Percentiles rank a stretch among this genome's conserved stretches.
Conservation (phyloP, 1,140 invertebrate genomes). For the Asbolus verrucosus region DNA sequence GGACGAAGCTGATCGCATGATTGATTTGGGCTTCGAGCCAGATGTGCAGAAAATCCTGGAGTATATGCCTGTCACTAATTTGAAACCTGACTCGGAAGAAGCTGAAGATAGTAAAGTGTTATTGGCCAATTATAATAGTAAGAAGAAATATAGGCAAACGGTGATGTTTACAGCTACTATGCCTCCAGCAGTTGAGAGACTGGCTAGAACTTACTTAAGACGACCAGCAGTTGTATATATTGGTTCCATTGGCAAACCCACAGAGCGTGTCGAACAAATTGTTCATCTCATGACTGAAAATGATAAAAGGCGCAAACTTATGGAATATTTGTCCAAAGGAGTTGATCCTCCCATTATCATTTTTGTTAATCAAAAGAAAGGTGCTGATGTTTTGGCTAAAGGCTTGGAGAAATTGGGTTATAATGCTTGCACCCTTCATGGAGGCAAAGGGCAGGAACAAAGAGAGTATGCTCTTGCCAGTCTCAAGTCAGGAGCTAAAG, state of each 20-base stretch:
- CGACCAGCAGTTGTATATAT: conserved; percentile 98
- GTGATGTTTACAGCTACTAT: conserved; percentile 99
- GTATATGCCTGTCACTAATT: conserved; percentile 98
- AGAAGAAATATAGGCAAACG: conserved; percentile 98
- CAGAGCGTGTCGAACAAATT: conserved; percentile 97
- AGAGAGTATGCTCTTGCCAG: conserved; percentile 97
- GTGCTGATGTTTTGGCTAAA: conserved; percentile 97
- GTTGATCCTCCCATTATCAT: conserved; percentile 98
- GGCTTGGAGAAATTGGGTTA: conserved; percentile 97
- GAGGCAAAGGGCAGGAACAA: conserved; percentile 99
- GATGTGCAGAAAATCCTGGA: conserved; percentile 98
- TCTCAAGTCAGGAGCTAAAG: conserved; percentile 94
- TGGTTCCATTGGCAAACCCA: conserved; percentile 97
- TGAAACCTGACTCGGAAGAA: conserved; percentile 98
- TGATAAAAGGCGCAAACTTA: conserved; percentile 92
- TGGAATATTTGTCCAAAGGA: conserved; percentile 87
- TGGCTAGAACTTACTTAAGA: conserved; percentile 94
- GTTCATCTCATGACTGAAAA: conserved; percentile 95
- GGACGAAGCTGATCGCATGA: conserved; percentile 98
- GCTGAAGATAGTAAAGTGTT: conserved; percentile 93
- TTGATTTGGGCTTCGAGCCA: conserved; percentile 99
- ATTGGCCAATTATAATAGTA: conserved; percentile 95
- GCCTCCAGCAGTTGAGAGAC: conserved; percentile 96
- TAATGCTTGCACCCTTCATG: conserved; percentile 97
- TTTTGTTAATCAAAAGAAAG: conserved; percentile 99